Base-by-base conservation (phyloP, 2,888 invertebrate species). In the Trichopoda pennipes region DNA sequence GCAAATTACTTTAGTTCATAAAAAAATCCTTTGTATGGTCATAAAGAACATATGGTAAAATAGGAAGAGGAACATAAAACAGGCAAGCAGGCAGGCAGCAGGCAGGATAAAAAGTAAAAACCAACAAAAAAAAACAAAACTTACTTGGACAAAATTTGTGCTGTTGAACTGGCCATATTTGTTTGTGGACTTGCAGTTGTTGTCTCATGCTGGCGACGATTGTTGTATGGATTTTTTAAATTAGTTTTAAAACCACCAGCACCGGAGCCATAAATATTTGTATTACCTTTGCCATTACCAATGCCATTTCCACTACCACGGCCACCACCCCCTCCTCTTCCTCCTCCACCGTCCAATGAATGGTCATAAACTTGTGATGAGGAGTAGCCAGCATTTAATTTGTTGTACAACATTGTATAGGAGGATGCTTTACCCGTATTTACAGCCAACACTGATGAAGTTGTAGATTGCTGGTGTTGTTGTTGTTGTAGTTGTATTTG, bases 91-190 rank as follows among this genome's bases (percentile, higher is more conserved):
- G n/a, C n/a, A n/a, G n/a, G 38, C 10, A 12, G 10, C 10, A 2
- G 12, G 12, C n/a, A 3, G 28, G 7, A 28, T 1, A 28, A 28
- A 28, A 6, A 28, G 28, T 4, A 28, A 6, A 28, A 3, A n/a
- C n/a, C 0, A 61, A 44, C 19, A 35, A 35, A 35, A 16, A 51
- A 28, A 51, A 0, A 1, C 1, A 16, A 51, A 60, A 88, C 89
- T 89, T 86, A 89, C 89, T 90, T 89, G 85, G 89, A 86, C 81
- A 89, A 87, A 85, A 88, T 80, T 85, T 89, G 89, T 74, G 89
- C 88, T 55, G 84, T 86, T 51, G 86, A 86, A 47, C 85, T 85
- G 61, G 86, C 85, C 56, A 86, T 85, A 78, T 87, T 84, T 38
- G 85, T 81, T 63, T 85, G 73, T 61, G 86, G 81, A 72, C 81